These are phyloP conservation scores for Margaritifera margaritifera DNA, from an alignment of 2,888 invertebrate species.

Conservation along the genomic window DNA sequence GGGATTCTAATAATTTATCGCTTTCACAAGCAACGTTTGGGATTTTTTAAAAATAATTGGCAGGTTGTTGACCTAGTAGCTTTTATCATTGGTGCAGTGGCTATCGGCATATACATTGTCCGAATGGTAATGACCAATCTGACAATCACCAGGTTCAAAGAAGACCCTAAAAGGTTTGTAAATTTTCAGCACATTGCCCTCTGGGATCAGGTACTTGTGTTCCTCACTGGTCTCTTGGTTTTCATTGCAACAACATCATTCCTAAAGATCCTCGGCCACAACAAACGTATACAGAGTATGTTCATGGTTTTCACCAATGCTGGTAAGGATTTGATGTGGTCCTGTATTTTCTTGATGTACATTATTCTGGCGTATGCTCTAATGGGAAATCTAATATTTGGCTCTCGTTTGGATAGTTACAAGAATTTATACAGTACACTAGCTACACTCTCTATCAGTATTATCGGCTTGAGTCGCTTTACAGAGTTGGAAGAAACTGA, in stretches of 20 bases:
- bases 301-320: slow-evolving; percentile 47
- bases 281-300: slow-evolving; percentile 46
- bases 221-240: slow-evolving; percentile 43
- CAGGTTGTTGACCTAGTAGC: slow-evolving; percentile 44
- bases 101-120: slow-evolving; percentile 41
- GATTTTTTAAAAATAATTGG: slow-evolving; percentile 48
- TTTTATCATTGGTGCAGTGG: slow-evolving; percentile 32
- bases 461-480: slow-evolving; percentile 56
- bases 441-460: slow-evolving; percentile 51
- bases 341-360: slow-evolving; percentile 46
- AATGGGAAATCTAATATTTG: slow-evolving; percentile 50
- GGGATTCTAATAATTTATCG: slow-evolving; percentile 31
- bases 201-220: slow-evolving; percentile 49
- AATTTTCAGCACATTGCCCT: slow-evolving; percentile 56
- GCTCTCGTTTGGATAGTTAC: slow-evolving; percentile 42
- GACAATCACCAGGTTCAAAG: slow-evolving; percentile 41
- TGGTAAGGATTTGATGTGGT: slow-evolving; percentile 46
- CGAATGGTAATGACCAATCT: slow-evolving; percentile 34
- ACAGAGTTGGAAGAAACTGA: slow-evolving; percentile 42
- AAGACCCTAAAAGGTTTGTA: slow-evolving; percentile 51
- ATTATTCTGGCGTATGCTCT: slow-evolving; percentile 46
- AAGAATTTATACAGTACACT: slow-evolving; percentile 42
- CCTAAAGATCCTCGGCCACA: slow-evolving; percentile 54
- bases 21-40: slow-evolving; percentile 33
- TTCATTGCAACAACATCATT: slow-evolving; percentile 51